Base-by-base conservation (phyloP, 2,113 vertebrate species). In the Lepus timidus region DNA sequence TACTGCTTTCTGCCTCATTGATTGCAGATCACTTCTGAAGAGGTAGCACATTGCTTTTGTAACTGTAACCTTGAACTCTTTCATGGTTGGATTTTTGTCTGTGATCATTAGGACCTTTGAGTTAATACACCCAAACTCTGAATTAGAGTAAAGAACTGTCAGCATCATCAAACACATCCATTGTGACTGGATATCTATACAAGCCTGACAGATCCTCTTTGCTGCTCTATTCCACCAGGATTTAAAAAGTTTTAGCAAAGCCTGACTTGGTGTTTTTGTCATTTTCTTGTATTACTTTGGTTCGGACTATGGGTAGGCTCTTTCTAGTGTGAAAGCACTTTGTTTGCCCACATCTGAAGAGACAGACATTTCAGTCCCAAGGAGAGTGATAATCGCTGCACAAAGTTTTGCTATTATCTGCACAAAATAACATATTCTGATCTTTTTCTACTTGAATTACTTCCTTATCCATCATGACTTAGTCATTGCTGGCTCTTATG, bases 361-460 rank as follows among this genome's bases (percentile, higher is more conserved):
- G 58, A 91, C 1, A 87, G 49, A 17, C 67, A 36, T 83, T 94
- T 91, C 55, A 81, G 0, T 89, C 33, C 67, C 58, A 68, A 80
- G 27, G 75, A 96, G 4, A 64, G 33, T 82, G 94, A 36, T 64
- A 91, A 85, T 92, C 96, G 33, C 65, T 80, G 25, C n/a, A 79
- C 70, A 91, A 68, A 44, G 9, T 73, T 94, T 97, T 95, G 31
- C 13, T 88, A 52, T 90, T 88, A 78, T 94, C 76, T 91, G 23
- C 44, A 70, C 58, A 91, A 93, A 96, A 86, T 79, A 96, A 68
- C n/a, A 90, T 67, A 91, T 94, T 94, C 8, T 76, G 2, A 20
- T 83, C 31, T 74, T 94, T 91, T 88, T 61, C 49, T 94, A 13
- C 85, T 96, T 91, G 64, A 96, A 93, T 91, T 88, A 84, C n/a